Evolutionary conservation across 2,113 vertebrate species (phyloP).

Genomic region (Lamprotornis superbus): DNA sequence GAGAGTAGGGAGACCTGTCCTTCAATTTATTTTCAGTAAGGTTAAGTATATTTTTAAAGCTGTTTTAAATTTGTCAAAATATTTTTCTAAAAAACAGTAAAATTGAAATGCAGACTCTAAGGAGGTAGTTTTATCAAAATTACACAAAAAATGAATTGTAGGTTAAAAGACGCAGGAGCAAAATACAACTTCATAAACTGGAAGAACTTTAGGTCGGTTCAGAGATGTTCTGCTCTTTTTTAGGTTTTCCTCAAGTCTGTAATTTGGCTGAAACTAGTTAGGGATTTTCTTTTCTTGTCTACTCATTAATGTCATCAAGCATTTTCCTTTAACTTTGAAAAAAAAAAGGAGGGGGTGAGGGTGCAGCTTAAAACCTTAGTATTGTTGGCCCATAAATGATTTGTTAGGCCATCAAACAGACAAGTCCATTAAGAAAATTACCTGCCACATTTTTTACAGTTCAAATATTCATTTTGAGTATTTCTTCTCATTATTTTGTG

Average conservation of each 20-base stretch:
- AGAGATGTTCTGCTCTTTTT: background rate
- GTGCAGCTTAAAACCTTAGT: background rate
- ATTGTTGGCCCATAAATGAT: background rate
- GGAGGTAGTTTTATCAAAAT: background rate
- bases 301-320: background rate
- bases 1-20: background rate
- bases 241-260: slow-evolving; percentile 28
- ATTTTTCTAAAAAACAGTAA: background rate
- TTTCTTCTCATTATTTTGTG: background rate
- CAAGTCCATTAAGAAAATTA: background rate
- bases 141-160: background rate
- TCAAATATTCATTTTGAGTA: background rate
- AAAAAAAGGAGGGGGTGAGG: rapidly evolving
- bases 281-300: slow-evolving; percentile 26
- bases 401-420: background rate
- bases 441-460: background rate
- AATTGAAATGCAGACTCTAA: background rate
- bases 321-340: background rate
- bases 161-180: background rate
- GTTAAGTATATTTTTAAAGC: background rate
- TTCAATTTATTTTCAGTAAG: background rate
- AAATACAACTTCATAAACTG: background rate
- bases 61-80: background rate
- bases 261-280: slow-evolving; percentile 18
- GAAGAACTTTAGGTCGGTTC: background rate